Evolutionary conservation across 2,888 invertebrate genomes (phyloP), one percentile per base, ranked within the genome.

Genomic region (Teinopalpus imperialis): DNA sequence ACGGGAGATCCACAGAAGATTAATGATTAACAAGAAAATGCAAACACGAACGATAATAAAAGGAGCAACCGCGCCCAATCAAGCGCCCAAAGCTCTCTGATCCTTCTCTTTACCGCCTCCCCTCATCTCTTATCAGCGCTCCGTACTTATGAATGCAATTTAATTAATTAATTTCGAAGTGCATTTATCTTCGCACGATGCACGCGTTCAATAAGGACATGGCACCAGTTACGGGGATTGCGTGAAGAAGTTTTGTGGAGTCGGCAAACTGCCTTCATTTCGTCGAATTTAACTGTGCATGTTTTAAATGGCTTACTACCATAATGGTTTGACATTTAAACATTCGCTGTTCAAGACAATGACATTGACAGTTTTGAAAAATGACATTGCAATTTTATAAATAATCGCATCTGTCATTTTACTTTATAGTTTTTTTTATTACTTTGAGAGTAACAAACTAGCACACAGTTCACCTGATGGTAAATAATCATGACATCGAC

Each of bases 161-260:
- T 82, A 74, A 77, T 79, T 83, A 82, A 85, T 83, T 83, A 82
- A 81, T 81, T 81, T 79, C 65, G 67, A 75, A 74, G 68, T 74
- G 75, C 81, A 79, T 83, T 81, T 77, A 81, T 82, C 82, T 85
- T 74, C 61, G 76, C 75, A 78, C 79, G 78, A 75, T 75, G 75
- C 72, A 69, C 72, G 63, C 69, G 66, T 74, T 77, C 78, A 81
- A 78, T 81, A 80, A 80, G 81, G 69, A 66, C 56, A 49, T 55
- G 63, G 64, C 60, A 24, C 4, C 7, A 12, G 31, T 18, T 12
- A n/a, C 9, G 24, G 8, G n/a, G 63, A 74, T 76, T 70, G 71
- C 63, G 63, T 74, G 66, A 68, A 74, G 67, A 71, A 64, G 57
- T 53, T 45, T 64, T 73, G 72, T 66, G 46, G 57, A 63, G 59